phyloP scores from a whole-genome alignment of 2,113 vertebrate species.

The Penelope pileata region DNA sequence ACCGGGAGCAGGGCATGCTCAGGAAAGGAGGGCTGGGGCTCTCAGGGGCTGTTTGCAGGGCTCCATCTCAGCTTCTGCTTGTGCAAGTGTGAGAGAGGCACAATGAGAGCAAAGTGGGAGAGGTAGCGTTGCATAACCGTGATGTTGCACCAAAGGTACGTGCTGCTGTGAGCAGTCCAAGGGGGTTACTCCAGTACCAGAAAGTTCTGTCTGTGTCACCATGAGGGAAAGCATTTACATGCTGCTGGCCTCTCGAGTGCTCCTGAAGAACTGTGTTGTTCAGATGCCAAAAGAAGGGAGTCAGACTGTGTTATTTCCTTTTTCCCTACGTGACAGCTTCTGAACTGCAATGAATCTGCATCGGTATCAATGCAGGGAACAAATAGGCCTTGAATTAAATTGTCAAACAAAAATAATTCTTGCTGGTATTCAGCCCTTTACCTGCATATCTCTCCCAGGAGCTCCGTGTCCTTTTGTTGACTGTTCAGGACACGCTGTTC shows the following conservation, averaged over 20 bases:
- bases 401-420: slow-evolving; percentile 4
- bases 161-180: slow-evolving; percentile 17
- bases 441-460: neutral
- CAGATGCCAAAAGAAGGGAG: slow-evolving; percentile 29
- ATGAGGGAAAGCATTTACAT: slow-evolving; percentile 27
- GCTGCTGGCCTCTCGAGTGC: neutral
- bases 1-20: neutral
- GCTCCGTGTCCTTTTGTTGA: neutral
- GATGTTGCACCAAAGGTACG: slow-evolving; percentile 29
- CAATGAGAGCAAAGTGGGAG: neutral
- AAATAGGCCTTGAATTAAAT: slow-evolving; percentile 36
- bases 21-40: neutral
- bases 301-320: slow-evolving; percentile 54
- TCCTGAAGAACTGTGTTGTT: slow-evolving; percentile 18
- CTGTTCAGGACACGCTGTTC: neutral
- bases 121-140: neutral
- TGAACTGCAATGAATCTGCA: neutral
- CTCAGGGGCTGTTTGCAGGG: rapidly evolving
- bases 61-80: neutral
- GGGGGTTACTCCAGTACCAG: neutral
- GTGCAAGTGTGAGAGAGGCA: neutral
- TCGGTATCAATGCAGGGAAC: neutral
- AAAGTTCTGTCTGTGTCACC: neutral
- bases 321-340: neutral
- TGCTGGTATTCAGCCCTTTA: neutral